Conservation (phyloP, 2,888 invertebrate genomes). For the Andrena marginata region DNA sequence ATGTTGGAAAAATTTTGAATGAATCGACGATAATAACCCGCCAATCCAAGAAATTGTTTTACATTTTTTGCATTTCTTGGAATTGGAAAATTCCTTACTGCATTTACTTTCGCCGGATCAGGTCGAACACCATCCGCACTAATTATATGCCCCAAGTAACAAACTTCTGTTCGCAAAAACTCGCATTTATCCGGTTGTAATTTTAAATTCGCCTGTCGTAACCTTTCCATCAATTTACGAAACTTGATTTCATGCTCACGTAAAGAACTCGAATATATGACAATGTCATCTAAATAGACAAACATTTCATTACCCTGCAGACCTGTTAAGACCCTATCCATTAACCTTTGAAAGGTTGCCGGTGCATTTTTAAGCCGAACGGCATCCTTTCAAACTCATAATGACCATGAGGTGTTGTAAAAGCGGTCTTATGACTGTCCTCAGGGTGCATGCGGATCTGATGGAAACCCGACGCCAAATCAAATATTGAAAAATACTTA, state of each 20-base stretch:
- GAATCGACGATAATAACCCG: constrained; percentile 8
- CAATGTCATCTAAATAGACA: constrained; percentile 9
- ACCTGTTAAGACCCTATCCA: constrained; percentile 4
- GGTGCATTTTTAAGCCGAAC: constrained; percentile 4
- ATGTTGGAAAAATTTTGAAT: constrained; percentile 3
- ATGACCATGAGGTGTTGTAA: constrained; percentile 8
- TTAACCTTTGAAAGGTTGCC: constrained; percentile 5
- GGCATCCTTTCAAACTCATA: constrained; percentile 20
- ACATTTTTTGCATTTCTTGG: neutral
- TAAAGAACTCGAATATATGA: constrained; percentile 6
- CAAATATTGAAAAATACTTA: constrained; percentile 2
- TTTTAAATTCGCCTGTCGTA: constrained; percentile 3
- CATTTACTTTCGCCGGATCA: neutral
- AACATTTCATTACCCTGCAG: constrained; percentile 4
- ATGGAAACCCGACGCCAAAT: constrained; percentile 11
- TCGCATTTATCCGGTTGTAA: neutral
- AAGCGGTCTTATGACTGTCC: constrained; percentile 9
- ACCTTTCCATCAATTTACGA: constrained; percentile 8
- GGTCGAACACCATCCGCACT: neutral
- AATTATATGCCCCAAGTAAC: constrained; percentile 2
- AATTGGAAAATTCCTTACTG: neutral
- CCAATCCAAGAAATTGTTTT: constrained; percentile 12
- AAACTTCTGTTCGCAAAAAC: neutral
- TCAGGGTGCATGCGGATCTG: constrained; percentile 5
- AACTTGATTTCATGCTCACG: constrained; percentile 1